A percentile compares a stretch with the other conserved stretches of the same genome.
Conservation (phyloP, 2,113 vertebrate species). For the Shinisaurus crocodilurus region DNA sequence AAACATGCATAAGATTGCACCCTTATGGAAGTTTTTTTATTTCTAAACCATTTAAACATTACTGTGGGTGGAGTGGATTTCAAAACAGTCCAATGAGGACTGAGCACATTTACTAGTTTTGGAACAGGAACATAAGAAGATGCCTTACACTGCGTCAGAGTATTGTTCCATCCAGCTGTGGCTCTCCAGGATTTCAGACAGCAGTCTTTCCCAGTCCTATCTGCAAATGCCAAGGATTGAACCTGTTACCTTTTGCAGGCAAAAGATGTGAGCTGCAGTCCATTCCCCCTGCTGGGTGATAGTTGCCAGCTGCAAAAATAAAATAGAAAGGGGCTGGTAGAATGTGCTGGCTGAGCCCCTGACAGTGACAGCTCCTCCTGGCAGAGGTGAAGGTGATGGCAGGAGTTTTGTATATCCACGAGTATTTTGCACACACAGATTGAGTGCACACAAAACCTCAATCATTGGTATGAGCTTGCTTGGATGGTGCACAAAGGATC, state of each 20-base stretch:
- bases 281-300: too few species aligned
- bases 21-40: too few species aligned
- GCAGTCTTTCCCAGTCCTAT: neutral
- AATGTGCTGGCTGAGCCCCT: neutral
- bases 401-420: neutral
- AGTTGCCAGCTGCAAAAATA: neutral
- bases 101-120: neutral
- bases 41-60: neutral
- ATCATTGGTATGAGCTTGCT: neutral
- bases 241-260: neutral
- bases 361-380: too few species aligned
- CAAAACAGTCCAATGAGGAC: neutral
- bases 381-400: neutral
- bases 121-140: neutral
- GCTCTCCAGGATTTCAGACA: neutral
- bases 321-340: neutral
- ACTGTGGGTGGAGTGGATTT: neutral
- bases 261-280: too few species aligned
- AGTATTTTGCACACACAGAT: neutral
- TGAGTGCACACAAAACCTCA: neutral
- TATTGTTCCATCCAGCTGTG: neutral
- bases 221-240: neutral
- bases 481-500: neutral
- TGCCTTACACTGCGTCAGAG: neutral
- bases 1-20: too few species aligned